A percentile compares a stretch with the other conserved stretches of the same genome.
Evolutionary conservation across 2,113 vertebrate genomes (phyloP).

Genomic region (Orcinus orca): DNA sequence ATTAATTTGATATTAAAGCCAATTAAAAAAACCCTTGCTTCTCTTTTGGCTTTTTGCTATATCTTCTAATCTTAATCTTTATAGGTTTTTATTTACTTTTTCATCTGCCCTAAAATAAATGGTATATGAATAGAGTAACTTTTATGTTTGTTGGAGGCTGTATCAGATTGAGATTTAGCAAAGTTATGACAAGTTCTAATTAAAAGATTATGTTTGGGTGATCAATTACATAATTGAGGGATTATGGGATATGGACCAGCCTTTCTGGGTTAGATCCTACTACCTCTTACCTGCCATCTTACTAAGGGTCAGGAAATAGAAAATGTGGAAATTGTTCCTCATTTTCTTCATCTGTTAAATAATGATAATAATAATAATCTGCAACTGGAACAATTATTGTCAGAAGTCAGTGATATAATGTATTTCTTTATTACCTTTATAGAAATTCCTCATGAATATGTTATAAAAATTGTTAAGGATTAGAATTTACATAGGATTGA

Average conservation of each 20-base stretch:
- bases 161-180: not conserved
- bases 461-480: not conserved
- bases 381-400: not conserved
- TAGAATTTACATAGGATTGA: not conserved
- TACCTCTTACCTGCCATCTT: not conserved
- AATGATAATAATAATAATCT: not conserved
- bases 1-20: not conserved
- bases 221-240: not conserved
- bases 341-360: not conserved
- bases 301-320: rapidly evolving
- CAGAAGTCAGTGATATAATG: not conserved
- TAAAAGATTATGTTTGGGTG: not conserved
- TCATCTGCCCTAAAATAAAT: not conserved
- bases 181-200: not conserved
- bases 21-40: not conserved
- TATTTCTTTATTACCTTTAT: not conserved
- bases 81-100: not conserved
- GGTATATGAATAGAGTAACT: not conserved
- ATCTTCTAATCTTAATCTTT: not conserved
- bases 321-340: not conserved
- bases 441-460: not conserved
- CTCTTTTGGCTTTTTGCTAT: not conserved
- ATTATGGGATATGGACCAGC: not conserved
- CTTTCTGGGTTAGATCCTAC: rapidly evolving
- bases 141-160: not conserved